Evolutionary conservation across 2,113 vertebrate species (phyloP), one percentile per base, ranked within the genome.

Genomic region (Puntigrus tetrazona): DNA sequence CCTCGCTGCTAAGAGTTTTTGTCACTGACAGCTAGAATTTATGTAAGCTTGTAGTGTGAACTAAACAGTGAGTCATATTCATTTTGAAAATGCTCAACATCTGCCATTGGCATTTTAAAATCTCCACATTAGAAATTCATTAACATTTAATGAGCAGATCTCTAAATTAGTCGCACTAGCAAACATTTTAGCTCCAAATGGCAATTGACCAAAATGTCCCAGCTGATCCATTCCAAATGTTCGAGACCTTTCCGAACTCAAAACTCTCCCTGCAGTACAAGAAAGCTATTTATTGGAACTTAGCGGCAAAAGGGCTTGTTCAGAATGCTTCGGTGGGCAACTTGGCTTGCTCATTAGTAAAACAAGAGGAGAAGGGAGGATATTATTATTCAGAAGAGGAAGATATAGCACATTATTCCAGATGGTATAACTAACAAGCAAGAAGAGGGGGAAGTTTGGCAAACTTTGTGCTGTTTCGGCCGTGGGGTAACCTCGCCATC

Each of bases 41-140:
- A 79, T 80, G 45, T 63, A 75, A 74, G 81, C 57, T 83, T 63
- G 63, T 36, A 76, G 36, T 76, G 70, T 76, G 86, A 81, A 55
- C 77, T 76, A 79, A 43, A 69, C 72, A 52, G 59, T 87, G 86
- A 87, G 22, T 84, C 83, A 87, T 36, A 18, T 22, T 50, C 27
- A 1, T 74, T 57, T 43, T 65, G 69, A 43, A 47, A 57, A 61
- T 34, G 29, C 41, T 55, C 52, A 50, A 75, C 70, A 79, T 81
- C 67, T 81, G 59, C 69, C 78, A 59, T 38, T 55, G 80, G 63
- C 65, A 70, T 70, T 70, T 82, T 63, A 61, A 73, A 80, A 75
- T 76, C 70, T 50, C 27, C 29, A 69, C 69, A 85, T 69, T 29
- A 79, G 43, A 34, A 61, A 57, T 74, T 81, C 61, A 84, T 67